These are phyloP conservation scores for Xenentodon cancila DNA, from an alignment of 2,797 vertebrate genomes.

Conservation along the genomic window DNA sequence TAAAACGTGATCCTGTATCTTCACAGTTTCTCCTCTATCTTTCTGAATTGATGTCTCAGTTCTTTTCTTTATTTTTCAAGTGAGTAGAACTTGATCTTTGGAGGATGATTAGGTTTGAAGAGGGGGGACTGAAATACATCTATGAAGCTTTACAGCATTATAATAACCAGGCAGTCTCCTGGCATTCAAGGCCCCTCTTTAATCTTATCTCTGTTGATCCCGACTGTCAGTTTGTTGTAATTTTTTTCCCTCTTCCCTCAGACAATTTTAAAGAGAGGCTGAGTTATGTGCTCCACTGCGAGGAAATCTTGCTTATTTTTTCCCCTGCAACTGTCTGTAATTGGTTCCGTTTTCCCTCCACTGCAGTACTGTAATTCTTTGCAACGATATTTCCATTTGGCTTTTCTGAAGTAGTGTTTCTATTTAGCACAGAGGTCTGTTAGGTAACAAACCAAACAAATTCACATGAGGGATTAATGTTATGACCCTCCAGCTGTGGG, in stretches of 20 bases:
- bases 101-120: slow-evolving; percentile 33
- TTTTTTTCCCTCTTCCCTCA: slow-evolving; percentile 39
- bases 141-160: slow-evolving; percentile 39
- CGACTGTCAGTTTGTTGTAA: slow-evolving; percentile 43
- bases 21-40: too few species aligned
- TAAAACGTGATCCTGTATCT: too few species aligned
- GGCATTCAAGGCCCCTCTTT: slow-evolving; percentile 39
- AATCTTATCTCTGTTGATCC: slow-evolving; percentile 54
- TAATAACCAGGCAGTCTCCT: slow-evolving; percentile 23
- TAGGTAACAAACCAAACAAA: slow-evolving; percentile 41
- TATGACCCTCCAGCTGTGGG: slow-evolving; percentile 50
- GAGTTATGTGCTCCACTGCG: slow-evolving; percentile 12
- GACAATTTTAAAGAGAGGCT: slow-evolving; percentile 21
- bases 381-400: slow-evolving; percentile 31
- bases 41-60: background rate
- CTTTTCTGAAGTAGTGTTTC: slow-evolving; percentile 44
- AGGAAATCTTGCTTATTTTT: slow-evolving; percentile 23
- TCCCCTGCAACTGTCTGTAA: slow-evolving; percentile 18
- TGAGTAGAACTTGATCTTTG: background rate
- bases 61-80: background rate
- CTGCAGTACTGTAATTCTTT: slow-evolving; percentile 23
- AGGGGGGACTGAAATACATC: slow-evolving; percentile 29
- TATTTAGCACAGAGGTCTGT: slow-evolving; percentile 30
- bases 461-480: slow-evolving; percentile 64
- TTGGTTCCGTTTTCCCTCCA: slow-evolving; percentile 14